A percentile compares a stretch with the other conserved stretches of the same genome.
Evolutionary conservation across 2,888 invertebrate species (phyloP).

Genomic region (Amblyjoppa fuscipennis): DNA sequence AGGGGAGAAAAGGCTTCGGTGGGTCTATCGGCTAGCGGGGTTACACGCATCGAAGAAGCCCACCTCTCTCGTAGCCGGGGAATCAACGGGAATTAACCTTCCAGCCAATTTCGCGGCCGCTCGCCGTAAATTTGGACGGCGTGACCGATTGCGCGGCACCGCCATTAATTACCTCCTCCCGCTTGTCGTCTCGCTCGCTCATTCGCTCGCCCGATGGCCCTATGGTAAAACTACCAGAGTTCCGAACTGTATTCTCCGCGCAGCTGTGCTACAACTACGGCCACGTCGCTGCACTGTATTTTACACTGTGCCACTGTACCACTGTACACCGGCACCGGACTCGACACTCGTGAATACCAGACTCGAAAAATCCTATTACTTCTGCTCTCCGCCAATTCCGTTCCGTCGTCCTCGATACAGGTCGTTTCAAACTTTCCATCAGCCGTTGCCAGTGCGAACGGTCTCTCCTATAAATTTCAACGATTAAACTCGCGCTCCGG

Average conservation of each 20-base stretch:
- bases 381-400: constrained; percentile 23
- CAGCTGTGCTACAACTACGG: neutral
- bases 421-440: constrained; percentile 11
- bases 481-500: no score
- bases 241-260: constrained; percentile 36
- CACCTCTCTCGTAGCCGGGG: constrained; percentile 44
- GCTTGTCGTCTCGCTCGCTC: constrained; percentile 49
- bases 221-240: constrained; percentile 59
- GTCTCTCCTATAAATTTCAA: no score
- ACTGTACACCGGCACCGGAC: neutral
- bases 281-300: neutral
- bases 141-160: constrained; percentile 70
- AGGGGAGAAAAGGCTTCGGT: constrained; percentile 58
- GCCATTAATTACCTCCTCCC: constrained; percentile 67
- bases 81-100: constrained; percentile 70
- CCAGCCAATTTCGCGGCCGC: constrained; percentile 69
- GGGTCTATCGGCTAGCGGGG: constrained; percentile 57
- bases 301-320: neutral
- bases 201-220: constrained; percentile 43
- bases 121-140: constrained; percentile 67
- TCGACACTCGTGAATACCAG: constrained; percentile 4
- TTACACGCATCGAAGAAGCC: constrained; percentile 68
- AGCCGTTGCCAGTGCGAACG: no score
- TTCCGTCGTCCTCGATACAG: constrained; percentile 8
- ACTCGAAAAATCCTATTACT: constrained; percentile 19